Evolutionary conservation across 2,113 vertebrate species (phyloP).

Genomic region (Bucco capensis): DNA sequence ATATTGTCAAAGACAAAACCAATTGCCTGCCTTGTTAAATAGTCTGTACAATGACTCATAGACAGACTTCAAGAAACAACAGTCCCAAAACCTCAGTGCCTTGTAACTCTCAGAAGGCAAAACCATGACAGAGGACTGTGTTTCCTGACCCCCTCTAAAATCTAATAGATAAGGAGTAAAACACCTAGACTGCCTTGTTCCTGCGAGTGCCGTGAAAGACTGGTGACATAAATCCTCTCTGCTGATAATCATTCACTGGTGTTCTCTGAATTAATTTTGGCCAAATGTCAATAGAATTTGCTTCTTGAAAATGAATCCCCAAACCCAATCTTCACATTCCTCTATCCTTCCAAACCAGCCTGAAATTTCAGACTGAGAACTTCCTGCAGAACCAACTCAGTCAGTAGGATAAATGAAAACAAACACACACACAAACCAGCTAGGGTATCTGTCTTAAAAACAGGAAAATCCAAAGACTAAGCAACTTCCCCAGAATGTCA

Average conservation of each 20-base stretch:
- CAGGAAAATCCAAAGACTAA: background rate
- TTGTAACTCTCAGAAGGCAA: background rate
- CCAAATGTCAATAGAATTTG: background rate
- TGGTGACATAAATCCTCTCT: background rate
- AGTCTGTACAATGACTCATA: background rate
- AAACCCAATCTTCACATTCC: background rate
- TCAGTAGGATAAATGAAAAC: background rate
- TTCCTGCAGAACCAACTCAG: background rate
- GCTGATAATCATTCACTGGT: background rate
- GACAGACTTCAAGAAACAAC: background rate
- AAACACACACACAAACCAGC: no score
- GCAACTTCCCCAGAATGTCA: background rate
- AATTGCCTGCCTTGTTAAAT: background rate
- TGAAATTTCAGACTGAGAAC: background rate
- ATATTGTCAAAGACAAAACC: background rate
- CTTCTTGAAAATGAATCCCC: background rate
- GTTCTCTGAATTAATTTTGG: background rate
- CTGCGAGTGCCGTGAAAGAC: background rate
- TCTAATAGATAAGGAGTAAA: background rate
- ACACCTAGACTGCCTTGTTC: background rate
- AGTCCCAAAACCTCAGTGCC: background rate
- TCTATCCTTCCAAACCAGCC: background rate
- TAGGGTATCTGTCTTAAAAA: accelerated
- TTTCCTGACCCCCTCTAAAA: background rate
- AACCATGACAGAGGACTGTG: background rate